Percentiles rank a stretch among this genome's conserved stretches.
Evolutionary conservation across 2,888 invertebrate genomes (phyloP).

Genomic region (Hirtodrosophila duncani): DNA sequence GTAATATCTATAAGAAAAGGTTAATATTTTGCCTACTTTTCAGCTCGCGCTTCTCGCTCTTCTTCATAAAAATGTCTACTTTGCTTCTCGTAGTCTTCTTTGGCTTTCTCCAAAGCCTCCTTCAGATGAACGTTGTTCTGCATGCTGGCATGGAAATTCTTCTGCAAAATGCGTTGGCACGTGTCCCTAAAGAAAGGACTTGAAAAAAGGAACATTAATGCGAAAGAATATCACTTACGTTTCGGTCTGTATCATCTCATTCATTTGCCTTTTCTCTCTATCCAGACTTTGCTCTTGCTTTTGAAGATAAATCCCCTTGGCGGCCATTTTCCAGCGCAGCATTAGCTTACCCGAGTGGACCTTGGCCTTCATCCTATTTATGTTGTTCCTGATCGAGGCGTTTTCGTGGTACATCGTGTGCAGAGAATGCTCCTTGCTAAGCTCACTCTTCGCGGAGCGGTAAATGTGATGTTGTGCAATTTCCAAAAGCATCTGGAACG

Average conservation of each 20-base stretch:
- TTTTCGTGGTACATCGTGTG: slow-evolving; percentile 41
- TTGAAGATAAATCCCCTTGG: slow-evolving; percentile 34
- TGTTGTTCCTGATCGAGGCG: slow-evolving; percentile 23
- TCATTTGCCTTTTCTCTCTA: slow-evolving; percentile 55
- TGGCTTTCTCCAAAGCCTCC: slow-evolving; percentile 54
- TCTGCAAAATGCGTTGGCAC: slow-evolving; percentile 60
- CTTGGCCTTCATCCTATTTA: slow-evolving; percentile 17
- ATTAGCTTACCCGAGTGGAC: too few relatives aligned
- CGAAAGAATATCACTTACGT: slow-evolving; percentile 23
- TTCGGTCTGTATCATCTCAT: slow-evolving; percentile 52
- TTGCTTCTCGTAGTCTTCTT: slow-evolving; percentile 49
- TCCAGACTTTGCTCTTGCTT: slow-evolving; percentile 51
- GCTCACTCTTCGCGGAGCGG: slow-evolving; percentile 45
- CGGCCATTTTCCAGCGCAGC: slow-evolving; percentile 37
- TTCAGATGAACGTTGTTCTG: slow-evolving; percentile 63
- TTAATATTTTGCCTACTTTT: slow-evolving; percentile 65
- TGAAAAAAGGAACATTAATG: neutral
- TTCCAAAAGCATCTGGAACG: slow-evolving; percentile 29
- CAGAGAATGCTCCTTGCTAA: slow-evolving; percentile 45
- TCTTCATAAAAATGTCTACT: slow-evolving; percentile 50
- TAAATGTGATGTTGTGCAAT: slow-evolving; percentile 41
- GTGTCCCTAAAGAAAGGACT: slow-evolving; percentile 51
- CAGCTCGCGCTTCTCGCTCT: slow-evolving; percentile 68
- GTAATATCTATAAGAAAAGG: neutral
- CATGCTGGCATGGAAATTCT: slow-evolving; percentile 56